phyloP scores from a whole-genome alignment of 1,140 invertebrate genomes.

The Papilio polyxenes region DNA sequence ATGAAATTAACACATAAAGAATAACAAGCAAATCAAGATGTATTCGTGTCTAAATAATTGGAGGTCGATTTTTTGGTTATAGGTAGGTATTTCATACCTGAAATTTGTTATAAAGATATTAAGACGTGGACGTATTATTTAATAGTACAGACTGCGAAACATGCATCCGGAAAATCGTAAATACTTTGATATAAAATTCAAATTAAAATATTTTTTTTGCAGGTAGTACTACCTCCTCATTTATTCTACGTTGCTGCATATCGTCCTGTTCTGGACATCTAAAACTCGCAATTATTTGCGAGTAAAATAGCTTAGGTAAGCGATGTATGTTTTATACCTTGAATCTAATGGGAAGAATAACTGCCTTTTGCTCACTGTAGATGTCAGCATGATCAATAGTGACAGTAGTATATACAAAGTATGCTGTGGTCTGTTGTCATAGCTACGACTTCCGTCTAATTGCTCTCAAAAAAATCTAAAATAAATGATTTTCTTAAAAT shows the following conservation, averaged over 20 bases:
- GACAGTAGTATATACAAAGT: no score
- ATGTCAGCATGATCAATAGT: no score
- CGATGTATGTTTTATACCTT: not conserved
- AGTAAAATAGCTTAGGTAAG: conserved; percentile 25
- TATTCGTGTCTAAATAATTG: not conserved
- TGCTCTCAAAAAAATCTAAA: no score
- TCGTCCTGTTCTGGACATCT: conserved; percentile 1
- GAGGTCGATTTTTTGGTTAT: not conserved
- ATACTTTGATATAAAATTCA: no score
- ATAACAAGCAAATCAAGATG: not conserved
- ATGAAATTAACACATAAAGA: no score
- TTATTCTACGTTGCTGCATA: not conserved
- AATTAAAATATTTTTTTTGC: not conserved
- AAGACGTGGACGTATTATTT: not conserved
- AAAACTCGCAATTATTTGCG: conserved; percentile 12
- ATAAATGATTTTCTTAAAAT: no score
- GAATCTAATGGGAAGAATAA: no score
- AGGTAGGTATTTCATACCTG: not conserved
- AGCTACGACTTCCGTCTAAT: no score
- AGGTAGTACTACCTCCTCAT: not conserved
- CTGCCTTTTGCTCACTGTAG: no score
- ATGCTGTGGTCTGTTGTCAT: no score
- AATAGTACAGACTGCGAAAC: no score
- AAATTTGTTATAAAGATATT: not conserved
- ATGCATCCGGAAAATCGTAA: no score